These are phyloP conservation scores for Eidolon helvum DNA, from an alignment of 2,113 vertebrate species.

Conservation along the genomic window DNA sequence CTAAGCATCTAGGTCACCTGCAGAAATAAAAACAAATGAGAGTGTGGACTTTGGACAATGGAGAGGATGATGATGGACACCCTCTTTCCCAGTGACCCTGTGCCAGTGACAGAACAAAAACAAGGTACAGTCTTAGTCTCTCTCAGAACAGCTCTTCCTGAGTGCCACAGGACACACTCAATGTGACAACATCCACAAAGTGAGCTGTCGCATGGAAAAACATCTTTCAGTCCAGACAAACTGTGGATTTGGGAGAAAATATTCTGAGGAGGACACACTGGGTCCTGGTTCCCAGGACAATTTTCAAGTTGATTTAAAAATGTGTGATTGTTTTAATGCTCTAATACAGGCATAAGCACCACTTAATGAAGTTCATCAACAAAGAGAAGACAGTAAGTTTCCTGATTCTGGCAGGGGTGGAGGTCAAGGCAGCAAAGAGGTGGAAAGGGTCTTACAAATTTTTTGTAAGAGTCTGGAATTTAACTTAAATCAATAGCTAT, in stretches of 20 bases:
- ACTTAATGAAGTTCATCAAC: not conserved
- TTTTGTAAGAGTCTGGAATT: constrained; percentile 66
- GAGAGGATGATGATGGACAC: not conserved
- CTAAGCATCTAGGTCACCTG: not conserved
- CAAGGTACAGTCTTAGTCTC: not conserved
- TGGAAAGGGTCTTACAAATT: not conserved
- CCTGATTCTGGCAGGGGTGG: not conserved
- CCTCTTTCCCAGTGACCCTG: not conserved
- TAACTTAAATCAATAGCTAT: constrained; percentile 65
- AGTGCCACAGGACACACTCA: not conserved
- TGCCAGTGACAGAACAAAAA: not conserved
- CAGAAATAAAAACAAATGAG: not conserved
- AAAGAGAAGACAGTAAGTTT: not conserved
- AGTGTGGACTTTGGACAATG: not conserved
- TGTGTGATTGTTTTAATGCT: not conserved
- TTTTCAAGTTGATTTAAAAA: constrained; percentile 33
- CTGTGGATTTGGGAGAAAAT: not conserved
- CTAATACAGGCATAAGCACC: not conserved
- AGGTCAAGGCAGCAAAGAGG: constrained; percentile 1
- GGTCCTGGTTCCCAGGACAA: not conserved
- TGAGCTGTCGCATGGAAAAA: not conserved
- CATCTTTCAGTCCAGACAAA: not conserved
- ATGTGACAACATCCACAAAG: not conserved
- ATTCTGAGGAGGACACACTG: not conserved
- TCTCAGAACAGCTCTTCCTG: not conserved